Base-by-base conservation (phyloP, 2,888 invertebrate genomes). In the Amblyjoppa proteus region DNA sequence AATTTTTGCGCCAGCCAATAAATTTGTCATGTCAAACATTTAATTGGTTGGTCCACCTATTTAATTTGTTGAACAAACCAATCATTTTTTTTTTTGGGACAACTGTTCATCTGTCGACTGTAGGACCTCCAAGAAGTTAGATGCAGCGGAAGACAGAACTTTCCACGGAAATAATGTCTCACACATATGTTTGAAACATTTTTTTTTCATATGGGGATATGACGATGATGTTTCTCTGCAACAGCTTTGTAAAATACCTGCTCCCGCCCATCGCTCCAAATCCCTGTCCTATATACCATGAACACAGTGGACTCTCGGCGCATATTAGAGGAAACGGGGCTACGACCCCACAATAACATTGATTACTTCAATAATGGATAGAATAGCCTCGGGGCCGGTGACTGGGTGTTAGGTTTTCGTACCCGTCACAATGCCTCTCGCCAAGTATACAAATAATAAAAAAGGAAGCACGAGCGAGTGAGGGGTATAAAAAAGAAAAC, bases 361-460 rank as follows among this genome's bases (percentile, higher is more conserved):
- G 93, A 94, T 94, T 93, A 94, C 92, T 93, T 91, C 90, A 94
- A 94, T 93, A 93, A 93, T 93, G 91, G 92, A 90, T 89, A 88
- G 92, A 93, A 92, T 92, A 88, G 93, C 93, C 92, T 83, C 88
- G 84, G 93, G 94, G 92, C 91, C 91, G 91, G 92, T 90, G 90
- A 90, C 90, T 92, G 93, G 92, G 93, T 93, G 92, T 93, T 93
- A 90, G 92, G 91, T 93, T 92, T 93, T 93, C 89, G 90, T 90
- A 88, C 87, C 85, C 89, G 87, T 88, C 87, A 93, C 92, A 93
- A 92, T 91, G 89, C 88, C 80, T 82, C 88, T 91, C 90, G 89
- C 92, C 91, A 90, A 92, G 93, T 94, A 93, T 94, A 93, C 93
- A 93, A 93, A 93, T 92, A 93, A 89, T 88, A 70, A 75, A 78